phyloP scores from a whole-genome alignment of 2,113 vertebrate genomes.

The Lutjanus erythropterus region DNA sequence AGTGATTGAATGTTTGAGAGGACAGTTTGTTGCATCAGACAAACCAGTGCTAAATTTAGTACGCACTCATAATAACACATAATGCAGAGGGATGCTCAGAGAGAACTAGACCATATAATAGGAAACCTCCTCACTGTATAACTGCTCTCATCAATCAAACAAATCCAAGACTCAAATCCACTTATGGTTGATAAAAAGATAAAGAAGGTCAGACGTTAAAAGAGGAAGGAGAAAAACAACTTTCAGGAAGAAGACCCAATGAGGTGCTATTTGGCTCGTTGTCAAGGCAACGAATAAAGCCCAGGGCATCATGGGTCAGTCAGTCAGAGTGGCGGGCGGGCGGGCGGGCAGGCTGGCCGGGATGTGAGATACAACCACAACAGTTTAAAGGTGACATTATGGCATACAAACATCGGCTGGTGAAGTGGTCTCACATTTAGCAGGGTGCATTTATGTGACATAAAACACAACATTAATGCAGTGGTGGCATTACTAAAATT shows the following conservation, averaged over 20 bases:
- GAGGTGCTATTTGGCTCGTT: conserved; percentile 40
- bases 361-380: neutral
- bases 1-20: conserved; percentile 4
- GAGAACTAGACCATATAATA: conserved; percentile 21
- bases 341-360: neutral
- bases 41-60: conserved; percentile 25
- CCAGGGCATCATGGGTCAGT: conserved; percentile 39
- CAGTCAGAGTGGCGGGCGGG: conserved; percentile 21
- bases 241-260: conserved; percentile 49
- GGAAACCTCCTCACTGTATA: conserved; percentile 32
- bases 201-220: conserved; percentile 34
- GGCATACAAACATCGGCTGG: conserved; percentile 6
- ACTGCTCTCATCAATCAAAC: conserved; percentile 33
- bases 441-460: neutral
- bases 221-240: conserved; percentile 49
- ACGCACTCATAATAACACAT: neutral
- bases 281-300: conserved; percentile 61
- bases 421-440: neutral
- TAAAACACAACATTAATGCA: neutral
- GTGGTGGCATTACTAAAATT: too few relatives aligned
- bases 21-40: conserved; percentile 1
- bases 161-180: conserved; percentile 59
- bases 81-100: conserved; percentile 7
- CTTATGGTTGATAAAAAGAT: conserved; percentile 53
- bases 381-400: conserved; percentile 28